Base-by-base conservation (phyloP, 2,113 vertebrate species). In the Hippoglossus stenolepis region DNA sequence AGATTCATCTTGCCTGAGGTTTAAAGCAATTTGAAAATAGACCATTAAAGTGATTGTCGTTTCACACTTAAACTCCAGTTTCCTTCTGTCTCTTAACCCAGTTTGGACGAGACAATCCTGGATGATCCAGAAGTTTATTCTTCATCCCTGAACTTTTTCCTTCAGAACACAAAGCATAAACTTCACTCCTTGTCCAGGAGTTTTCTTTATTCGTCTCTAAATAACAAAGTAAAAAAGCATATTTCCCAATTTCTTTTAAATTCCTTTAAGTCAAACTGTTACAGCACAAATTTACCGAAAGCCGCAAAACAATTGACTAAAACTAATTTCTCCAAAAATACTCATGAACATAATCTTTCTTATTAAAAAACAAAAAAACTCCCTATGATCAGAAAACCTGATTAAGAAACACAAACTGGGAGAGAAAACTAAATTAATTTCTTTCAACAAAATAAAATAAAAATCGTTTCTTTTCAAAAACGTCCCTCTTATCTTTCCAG, bases 271-370 rank as follows among this genome's bases (percentile, higher is more conserved):
- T 63, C 73, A 58, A 75, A 64, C 45, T 7, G n/a, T 61, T 31
- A 51, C 67, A 57, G 69, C 60, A 38, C 57, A 75, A 70, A 68
- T 71, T 53, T 23, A 62, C 7, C 60, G 12, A 68, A 75, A 65
- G 53, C 54, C 51, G 23, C 21, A 58, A 23, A 65, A 87, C 20
- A 63, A 53, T 2, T 51, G 15, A 21, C n/a, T n/a, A n/a, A 26
- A 8, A 9, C 45, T 53, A 57, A 61, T 77, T 63, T 67, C 69
- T 61, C 51, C 60, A 68, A 70, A 43, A 73, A 31, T 61, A 75
- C 85, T 31, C 14, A 7, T 18, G 28, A 51, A 20, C 56, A 59
- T 51, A 59, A 78, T 53, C 56, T 67, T 24, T 11, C 8, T 21
- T 57, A 3, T 13, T 10, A 57, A 11, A 64, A 71, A 38, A 23